Base-by-base conservation (phyloP, 2,113 vertebrate genomes). In the Baryphthengus martii region DNA sequence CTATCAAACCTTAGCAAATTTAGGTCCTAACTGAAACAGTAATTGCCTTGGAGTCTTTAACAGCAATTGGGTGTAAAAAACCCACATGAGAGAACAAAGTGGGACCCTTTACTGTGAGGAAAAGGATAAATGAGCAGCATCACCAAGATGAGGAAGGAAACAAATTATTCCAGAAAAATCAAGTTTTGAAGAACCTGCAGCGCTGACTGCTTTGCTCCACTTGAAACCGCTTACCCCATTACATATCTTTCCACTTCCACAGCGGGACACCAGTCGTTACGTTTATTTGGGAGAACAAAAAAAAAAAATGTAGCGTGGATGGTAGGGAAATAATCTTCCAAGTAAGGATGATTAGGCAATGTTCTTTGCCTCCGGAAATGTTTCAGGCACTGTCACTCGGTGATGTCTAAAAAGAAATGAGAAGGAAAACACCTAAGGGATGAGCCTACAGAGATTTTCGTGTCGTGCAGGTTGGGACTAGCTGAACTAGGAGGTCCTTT, bases 1-100 rank as follows among this genome's bases (percentile, higher is more conserved):
- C 95, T 72, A 92, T 88, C 23, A 95, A 93, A 78, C 72, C 95
- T 94, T 94, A 81, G 88, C 93, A 92, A 95, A 49, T 93, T 92
- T 80, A 71, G 33, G 8, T 39, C 55, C 39, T 75, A 86, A 75
- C 29, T 75, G 72, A 84, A 91, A 55, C 8, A 25, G 23, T 39
- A 88, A 50, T 65, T 90, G 72, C 44, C 52, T 84, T 72, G 23
- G 28, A 52, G 37, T 72, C 70, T 85, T 93, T 90, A 94, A 75
- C 47, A 56, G 33, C 59, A 75, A 78, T 86, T 74, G 25, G 20
- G 42, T 59, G 77, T 70, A n/a, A 67, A 59, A 45, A 62, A 68
- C 55, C 35, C 40, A 67, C 20, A 21, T 4, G 5, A 63, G 25
- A 59, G 56, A 72, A 52, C 7, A 88, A 79, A 72, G n/a, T 26